Conservation (phyloP, 2,113 vertebrate species). For the Octodon degus region DNA sequence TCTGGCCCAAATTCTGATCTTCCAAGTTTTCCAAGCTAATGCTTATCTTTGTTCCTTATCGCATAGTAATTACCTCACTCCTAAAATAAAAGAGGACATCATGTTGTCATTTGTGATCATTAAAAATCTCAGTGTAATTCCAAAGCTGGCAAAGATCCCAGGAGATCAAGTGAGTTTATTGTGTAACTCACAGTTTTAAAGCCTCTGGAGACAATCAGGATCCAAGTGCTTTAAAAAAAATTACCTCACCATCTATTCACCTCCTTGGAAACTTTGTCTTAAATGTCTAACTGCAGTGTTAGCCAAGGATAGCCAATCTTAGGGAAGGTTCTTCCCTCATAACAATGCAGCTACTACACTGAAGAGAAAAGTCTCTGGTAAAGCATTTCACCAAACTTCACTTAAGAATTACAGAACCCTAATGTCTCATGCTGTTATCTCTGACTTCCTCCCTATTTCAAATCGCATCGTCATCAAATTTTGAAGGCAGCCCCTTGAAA, state of each 20-base stretch:
- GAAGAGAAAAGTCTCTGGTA: slow-evolving; percentile 53
- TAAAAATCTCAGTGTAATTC: slow-evolving; percentile 70
- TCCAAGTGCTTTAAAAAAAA: slow-evolving; percentile 69
- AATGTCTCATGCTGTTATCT: background rate
- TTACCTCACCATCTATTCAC: slow-evolving; percentile 65
- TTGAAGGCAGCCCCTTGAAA: slow-evolving; percentile 5
- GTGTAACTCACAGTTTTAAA: slow-evolving; percentile 64
- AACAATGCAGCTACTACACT: slow-evolving; percentile 50
- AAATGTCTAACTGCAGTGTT: slow-evolving; percentile 46
- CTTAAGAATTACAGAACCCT: background rate
- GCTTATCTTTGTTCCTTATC: slow-evolving; percentile 37
- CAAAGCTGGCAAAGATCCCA: slow-evolving; percentile 62
- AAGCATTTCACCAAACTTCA: slow-evolving; percentile 63
- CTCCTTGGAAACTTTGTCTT: slow-evolving; percentile 48
- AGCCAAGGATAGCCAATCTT: slow-evolving; percentile 37
- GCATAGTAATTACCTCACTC: slow-evolving; percentile 50
- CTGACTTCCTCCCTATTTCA: slow-evolving; percentile 4
- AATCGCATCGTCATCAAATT: slow-evolving; percentile 29
- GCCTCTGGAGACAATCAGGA: slow-evolving; percentile 54
- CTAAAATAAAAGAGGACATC: slow-evolving; percentile 54
- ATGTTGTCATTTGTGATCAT: slow-evolving; percentile 64
- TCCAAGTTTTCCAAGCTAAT: slow-evolving; percentile 50
- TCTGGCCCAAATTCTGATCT: slow-evolving; percentile 31
- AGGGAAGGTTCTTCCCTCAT: slow-evolving; percentile 6
- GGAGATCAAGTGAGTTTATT: slow-evolving; percentile 63